These are phyloP conservation scores for Mongoloraphidia duomilia DNA, from an alignment of 2,888 invertebrate species.

Conservation along the genomic window DNA sequence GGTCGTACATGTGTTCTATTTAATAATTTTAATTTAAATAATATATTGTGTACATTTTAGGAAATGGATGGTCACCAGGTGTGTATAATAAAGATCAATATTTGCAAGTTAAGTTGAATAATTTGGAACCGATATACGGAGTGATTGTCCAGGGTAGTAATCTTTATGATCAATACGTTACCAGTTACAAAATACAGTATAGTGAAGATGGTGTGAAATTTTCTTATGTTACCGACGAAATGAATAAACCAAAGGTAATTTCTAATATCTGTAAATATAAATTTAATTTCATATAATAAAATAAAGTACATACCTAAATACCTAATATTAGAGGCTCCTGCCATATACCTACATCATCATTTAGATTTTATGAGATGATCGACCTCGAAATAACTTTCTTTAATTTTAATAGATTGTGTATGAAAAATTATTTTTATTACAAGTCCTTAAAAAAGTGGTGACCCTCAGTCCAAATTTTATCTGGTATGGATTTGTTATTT, in stretches of 20 bases:
- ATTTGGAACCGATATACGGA: constrained; percentile 56
- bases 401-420: too few species aligned
- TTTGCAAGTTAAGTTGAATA: constrained; percentile 50
- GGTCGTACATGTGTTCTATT: too few species aligned
- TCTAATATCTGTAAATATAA: not conserved
- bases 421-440: too few species aligned
- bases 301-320: too few species aligned
- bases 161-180: constrained; percentile 55
- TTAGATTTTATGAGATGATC: too few species aligned
- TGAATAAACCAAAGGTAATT: constrained; percentile 33
- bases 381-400: too few species aligned
- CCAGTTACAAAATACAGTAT: constrained; percentile 58
- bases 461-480: too few species aligned
- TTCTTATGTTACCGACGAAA: constrained; percentile 39
- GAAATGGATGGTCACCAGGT: constrained; percentile 56
- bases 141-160: constrained; percentile 57
- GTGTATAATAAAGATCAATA: constrained; percentile 46
- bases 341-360: too few species aligned
- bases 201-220: constrained; percentile 50
- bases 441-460: too few species aligned
- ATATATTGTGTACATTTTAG: constrained; percentile 18
- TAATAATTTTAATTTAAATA: not conserved
- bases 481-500: too few species aligned
- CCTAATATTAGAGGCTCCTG: too few species aligned
- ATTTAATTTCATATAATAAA: not conserved